Percentiles rank a stretch among this genome's conserved stretches.
Evolutionary conservation across 2,888 invertebrate species (phyloP).

Genomic region (Oscheius onirici): DNA sequence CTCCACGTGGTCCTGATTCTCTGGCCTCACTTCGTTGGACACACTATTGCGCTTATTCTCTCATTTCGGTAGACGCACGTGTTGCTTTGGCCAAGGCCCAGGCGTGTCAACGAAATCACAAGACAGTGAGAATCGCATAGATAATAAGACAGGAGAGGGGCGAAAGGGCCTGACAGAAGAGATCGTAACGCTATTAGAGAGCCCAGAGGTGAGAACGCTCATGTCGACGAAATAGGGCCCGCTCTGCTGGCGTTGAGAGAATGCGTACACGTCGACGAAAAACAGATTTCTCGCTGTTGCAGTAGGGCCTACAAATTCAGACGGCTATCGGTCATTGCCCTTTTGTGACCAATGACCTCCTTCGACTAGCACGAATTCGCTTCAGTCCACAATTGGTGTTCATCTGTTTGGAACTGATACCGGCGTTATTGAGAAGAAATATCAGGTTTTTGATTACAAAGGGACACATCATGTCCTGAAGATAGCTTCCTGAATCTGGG

Average conservation of each 20-base stretch:
- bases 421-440: too few relatives aligned
- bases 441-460: too few relatives aligned
- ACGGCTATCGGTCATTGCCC: too few relatives aligned
- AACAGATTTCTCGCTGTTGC: constrained; percentile 12
- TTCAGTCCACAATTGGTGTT: too few relatives aligned
- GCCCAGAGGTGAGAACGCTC: constrained; percentile 13
- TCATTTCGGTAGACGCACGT: constrained; percentile 31
- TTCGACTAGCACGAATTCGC: too few relatives aligned
- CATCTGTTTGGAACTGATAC: too few relatives aligned
- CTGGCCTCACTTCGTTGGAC: constrained; percentile 11
- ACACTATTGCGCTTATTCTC: constrained; percentile 15
- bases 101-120: constrained; percentile 33
- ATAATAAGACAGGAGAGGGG: constrained; percentile 7
- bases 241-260: constrained; percentile 3
- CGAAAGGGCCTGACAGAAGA: constrained; percentile 12
- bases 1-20: constrained; percentile 22
- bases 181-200: not conserved
- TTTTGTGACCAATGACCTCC: not conserved
- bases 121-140: constrained; percentile 24
- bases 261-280: constrained; percentile 24
- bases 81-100: constrained; percentile 30
- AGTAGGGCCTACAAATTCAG: too few relatives aligned
- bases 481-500: too few relatives aligned
- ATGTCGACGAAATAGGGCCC: constrained; percentile 14
- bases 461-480: too few relatives aligned